A percentile compares a stretch with the other conserved stretches of the same genome.
Conservation (phyloP, 2,797 vertebrate genomes). For the Antennarius maculatus region DNA sequence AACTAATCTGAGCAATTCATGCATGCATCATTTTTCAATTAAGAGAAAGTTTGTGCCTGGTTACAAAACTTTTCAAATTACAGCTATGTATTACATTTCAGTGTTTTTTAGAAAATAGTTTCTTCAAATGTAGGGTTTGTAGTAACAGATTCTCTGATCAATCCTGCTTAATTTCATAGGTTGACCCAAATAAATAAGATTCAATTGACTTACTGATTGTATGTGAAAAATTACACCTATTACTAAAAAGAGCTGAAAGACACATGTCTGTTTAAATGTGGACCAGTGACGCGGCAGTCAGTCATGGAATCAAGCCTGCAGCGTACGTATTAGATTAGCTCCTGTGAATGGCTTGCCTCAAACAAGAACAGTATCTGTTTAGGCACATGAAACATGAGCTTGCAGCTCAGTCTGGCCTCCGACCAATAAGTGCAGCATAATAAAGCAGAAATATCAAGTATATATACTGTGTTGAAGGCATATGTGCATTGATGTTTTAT, state of each 20-base stretch:
- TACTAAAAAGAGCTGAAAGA: background rate
- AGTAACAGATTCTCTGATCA: background rate
- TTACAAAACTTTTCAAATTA: too few relatives aligned
- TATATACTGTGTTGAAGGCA: background rate
- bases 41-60: too few relatives aligned
- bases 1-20: background rate
- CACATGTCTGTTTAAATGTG: background rate
- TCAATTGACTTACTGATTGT: background rate
- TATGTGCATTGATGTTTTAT: conserved; percentile 22
- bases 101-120: background rate
- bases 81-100: background rate
- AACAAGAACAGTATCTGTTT: too few relatives aligned
- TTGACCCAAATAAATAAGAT: background rate
- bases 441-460: background rate
- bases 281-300: background rate
- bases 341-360: too few relatives aligned
- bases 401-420: background rate
- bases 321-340: too few relatives aligned
- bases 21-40: too few relatives aligned
- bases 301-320: too few relatives aligned
- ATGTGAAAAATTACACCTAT: background rate
- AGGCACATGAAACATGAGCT: background rate
- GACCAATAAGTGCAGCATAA: background rate
- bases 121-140: background rate
- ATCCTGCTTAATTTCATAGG: background rate